Percentiles rank a stretch among this genome's conserved stretches.
phyloP scores from a whole-genome alignment of 2,113 vertebrate genomes.

The Hyaena hyaena region DNA sequence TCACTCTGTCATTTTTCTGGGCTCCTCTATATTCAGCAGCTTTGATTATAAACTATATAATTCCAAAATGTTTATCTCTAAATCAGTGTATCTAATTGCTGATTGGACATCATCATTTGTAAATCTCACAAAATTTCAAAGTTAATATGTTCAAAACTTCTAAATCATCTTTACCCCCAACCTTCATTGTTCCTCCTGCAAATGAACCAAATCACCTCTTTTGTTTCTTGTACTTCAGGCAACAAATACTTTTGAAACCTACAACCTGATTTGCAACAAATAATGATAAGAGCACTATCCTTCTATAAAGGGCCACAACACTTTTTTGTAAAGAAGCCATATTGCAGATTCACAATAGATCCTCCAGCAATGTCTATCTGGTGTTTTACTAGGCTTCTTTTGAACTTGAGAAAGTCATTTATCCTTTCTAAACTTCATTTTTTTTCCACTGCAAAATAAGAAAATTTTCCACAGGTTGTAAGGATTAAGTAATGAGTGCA shows the following conservation, averaged over 20 bases:
- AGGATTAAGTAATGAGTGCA: neutral
- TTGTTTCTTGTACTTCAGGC: neutral
- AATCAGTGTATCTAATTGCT: neutral
- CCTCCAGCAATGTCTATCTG: neutral
- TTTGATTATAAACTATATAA: neutral
- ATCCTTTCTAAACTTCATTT: neutral
- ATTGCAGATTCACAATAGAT: neutral
- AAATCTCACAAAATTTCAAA: neutral
- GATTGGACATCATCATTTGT: neutral
- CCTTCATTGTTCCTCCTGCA: neutral
- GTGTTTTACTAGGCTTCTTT: neutral
- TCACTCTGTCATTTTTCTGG: neutral
- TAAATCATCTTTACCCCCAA: neutral
- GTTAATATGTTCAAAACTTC: neutral
- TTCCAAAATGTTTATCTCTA: conserved; percentile 6
- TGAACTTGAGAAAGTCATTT: conserved; percentile 27
- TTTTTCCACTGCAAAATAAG: conserved; percentile 17
- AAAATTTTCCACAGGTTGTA: neutral
- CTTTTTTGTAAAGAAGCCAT: neutral
- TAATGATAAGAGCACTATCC: neutral
- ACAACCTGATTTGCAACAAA: neutral
- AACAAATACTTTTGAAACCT: neutral
- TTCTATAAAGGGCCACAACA: neutral
- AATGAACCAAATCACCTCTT: neutral
- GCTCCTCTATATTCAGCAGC: neutral